Evolutionary conservation across 2,797 vertebrate species (phyloP).

Genomic region (Pseudocheirus occidentalis): DNA sequence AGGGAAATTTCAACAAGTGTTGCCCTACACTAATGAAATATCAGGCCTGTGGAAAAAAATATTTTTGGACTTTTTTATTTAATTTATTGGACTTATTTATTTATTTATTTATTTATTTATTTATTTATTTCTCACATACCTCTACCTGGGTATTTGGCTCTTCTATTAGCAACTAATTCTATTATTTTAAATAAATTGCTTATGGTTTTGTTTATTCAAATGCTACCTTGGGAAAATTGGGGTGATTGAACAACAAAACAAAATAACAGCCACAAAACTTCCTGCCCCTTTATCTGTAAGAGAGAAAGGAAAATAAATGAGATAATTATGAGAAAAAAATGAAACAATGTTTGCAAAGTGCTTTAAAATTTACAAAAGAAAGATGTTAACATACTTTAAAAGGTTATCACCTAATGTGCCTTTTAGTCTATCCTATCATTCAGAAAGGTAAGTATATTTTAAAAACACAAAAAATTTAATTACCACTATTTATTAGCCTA

Average conservation of each 20-base stretch:
- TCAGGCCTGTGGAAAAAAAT: not conserved
- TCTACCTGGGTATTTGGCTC: not conserved
- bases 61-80: not conserved
- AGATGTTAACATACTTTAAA: accelerated
- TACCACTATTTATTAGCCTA: not conserved
- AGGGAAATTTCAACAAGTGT: not conserved
- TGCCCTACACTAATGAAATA: not conserved
- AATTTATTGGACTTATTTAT: no score
- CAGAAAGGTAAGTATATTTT: not conserved
- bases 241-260: not conserved
- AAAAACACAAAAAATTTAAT: not conserved
- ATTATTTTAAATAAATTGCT: not conserved
- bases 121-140: not conserved
- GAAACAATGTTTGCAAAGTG: not conserved
- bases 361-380: not conserved
- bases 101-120: no score
- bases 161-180: not conserved
- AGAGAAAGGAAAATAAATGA: not conserved
- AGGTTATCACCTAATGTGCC: not conserved
- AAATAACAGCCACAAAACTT: not conserved
- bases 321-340: not conserved
- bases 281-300: not conserved
- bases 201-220: not conserved
- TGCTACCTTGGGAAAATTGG: not conserved
- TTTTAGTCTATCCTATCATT: not conserved